These are phyloP conservation scores for Vulpes vulpes DNA, from an alignment of 2,113 vertebrate species.

Conservation along the genomic window DNA sequence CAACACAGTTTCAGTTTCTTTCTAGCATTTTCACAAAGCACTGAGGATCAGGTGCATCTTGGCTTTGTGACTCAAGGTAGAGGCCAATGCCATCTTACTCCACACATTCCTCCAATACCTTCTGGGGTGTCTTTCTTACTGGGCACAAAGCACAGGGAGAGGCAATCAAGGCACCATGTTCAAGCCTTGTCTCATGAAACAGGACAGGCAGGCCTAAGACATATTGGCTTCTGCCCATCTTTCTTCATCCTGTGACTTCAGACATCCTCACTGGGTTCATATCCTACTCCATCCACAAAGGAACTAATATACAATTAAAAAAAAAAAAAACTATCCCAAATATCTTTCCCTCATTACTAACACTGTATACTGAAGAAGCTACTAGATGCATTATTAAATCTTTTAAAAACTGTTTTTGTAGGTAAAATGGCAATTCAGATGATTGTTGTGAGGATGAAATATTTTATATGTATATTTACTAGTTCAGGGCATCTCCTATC, in stretches of 20 bases:
- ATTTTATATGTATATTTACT: neutral
- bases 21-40: slow-evolving; percentile 28
- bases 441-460: neutral
- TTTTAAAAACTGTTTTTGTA: slow-evolving; percentile 20
- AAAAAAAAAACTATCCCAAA: neutral
- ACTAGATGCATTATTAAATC: neutral
- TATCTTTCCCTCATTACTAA: neutral
- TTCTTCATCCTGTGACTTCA: neutral
- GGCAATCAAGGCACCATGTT: neutral
- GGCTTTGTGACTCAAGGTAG: neutral
- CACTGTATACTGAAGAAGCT: neutral
- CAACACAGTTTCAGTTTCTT: neutral
- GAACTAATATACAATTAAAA: slow-evolving; percentile 4
- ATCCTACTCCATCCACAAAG: neutral
- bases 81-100: neutral
- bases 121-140: neutral
- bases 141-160: neutral
- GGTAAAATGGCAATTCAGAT: slow-evolving; percentile 22
- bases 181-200: neutral
- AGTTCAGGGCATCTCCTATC: slow-evolving; percentile 10
- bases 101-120: neutral
- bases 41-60: neutral
- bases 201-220: neutral
- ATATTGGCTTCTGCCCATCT: neutral
- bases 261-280: neutral